Evolutionary conservation across 1,140 invertebrate species (phyloP), one percentile per base, ranked within the genome.

Genomic region (Drosophila lacteicornis): DNA sequence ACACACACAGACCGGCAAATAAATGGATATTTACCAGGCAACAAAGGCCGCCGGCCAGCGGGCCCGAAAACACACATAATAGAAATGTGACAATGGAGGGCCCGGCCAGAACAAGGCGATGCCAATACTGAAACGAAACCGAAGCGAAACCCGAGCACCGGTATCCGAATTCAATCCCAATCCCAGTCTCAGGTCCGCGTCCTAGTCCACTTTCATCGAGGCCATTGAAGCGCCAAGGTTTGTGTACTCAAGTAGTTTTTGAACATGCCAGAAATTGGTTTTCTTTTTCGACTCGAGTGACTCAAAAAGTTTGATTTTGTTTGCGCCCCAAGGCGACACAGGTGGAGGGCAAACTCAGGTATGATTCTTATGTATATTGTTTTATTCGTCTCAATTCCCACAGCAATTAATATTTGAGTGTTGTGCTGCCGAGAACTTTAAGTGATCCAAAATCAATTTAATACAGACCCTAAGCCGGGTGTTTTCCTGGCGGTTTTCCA

Each of bases 21-120:
- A 83, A 88, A 87, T 87, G 78, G 61, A 68, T 90, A 85, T 90
- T 90, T 79, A 67, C 68, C 70, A 51, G 66, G 63, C 78, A 76
- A 90, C 69, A 85, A 84, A 81, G 74, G 63, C 65, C 66, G 75
- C 65, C 43, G 22, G 19, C 57, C 40, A 40, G 19, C 53, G 53
- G 17, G 49, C 46, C 59, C 46, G 22, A 25, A 75, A 58, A 79
- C 43, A 74, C 57, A 74, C 57, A 80, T 84, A 87, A 87, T 80
- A 67, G 68, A 83, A 83, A 87, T 81, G 78, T 88, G 85, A 90
- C 85, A 88, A 81, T 85, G 80, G 66, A 36, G 22, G 36, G 27
- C 50, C 47, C 19, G 42, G 40, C 50, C 55, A 47, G 46, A 15
- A 67, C 56, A 38, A 62, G 63, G 57, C 57, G 19, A 36, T 43